phyloP scores from a whole-genome alignment of 2,797 vertebrate genomes.

The Notolabrus celidotus region DNA sequence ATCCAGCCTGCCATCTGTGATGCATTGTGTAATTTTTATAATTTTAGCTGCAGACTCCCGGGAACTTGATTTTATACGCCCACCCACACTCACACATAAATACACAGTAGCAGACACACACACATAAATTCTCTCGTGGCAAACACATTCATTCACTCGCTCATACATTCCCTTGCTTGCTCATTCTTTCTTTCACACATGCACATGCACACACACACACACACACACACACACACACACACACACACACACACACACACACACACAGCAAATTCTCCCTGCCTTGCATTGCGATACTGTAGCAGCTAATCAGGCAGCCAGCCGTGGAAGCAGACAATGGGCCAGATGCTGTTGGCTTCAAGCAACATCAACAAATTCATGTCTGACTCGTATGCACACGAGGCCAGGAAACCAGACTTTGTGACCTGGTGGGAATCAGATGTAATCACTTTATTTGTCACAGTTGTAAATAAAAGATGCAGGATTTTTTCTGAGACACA shows the following conservation, averaged over 20 bases:
- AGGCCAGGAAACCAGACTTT: constrained; percentile 52
- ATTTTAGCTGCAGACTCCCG: constrained; percentile 68
- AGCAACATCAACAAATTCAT: constrained; percentile 70
- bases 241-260: constrained; percentile 27
- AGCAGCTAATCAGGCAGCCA: constrained; percentile 78
- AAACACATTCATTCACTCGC: constrained; percentile 43
- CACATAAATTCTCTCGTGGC: constrained; percentile 40
- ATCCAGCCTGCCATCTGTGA: constrained; percentile 54
- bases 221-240: constrained; percentile 30
- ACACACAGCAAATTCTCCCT: constrained; percentile 55
- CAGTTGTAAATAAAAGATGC: constrained; percentile 39
- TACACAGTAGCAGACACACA: constrained; percentile 33
- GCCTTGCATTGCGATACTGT: constrained; percentile 56
- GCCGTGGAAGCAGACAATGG: constrained; percentile 73
- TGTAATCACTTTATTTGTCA: constrained; percentile 52
- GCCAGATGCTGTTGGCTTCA: constrained; percentile 78
- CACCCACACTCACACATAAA: constrained; percentile 58
- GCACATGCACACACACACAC: constrained; percentile 27
- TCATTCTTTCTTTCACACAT: constrained; percentile 28
- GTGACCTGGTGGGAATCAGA: constrained; percentile 49
- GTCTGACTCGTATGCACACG: constrained; percentile 55
- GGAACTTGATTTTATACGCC: constrained; percentile 67
- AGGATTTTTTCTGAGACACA: constrained; percentile 1
- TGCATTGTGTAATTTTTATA: constrained; percentile 61
- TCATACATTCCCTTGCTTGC: constrained; percentile 38